phyloP scores from a whole-genome alignment of 2,888 invertebrate species.

The Andrena camellia region DNA sequence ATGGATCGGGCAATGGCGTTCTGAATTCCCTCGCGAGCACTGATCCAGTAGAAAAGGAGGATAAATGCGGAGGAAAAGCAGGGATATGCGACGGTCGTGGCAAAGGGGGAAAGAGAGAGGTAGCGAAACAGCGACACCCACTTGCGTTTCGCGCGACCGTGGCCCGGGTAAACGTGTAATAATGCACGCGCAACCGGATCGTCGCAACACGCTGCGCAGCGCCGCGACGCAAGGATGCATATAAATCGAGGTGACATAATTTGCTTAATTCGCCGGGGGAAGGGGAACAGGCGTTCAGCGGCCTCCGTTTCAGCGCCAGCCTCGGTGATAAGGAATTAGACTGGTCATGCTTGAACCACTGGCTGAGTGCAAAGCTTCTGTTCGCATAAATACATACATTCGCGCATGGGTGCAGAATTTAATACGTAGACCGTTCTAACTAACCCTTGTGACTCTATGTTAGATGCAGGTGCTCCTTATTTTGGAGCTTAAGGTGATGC shows the following conservation, averaged over 20 bases:
- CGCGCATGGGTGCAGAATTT: neutral
- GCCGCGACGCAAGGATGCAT: constrained; percentile 54
- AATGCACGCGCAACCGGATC: constrained; percentile 56
- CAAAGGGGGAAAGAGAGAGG: constrained; percentile 1
- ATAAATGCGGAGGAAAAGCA: constrained; percentile 40
- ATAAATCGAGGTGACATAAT: constrained; percentile 59
- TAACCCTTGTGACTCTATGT: too few species aligned
- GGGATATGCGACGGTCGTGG: constrained; percentile 29
- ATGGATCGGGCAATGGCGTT: constrained; percentile 65
- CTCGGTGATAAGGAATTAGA: constrained; percentile 36
- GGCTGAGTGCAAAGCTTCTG: constrained; percentile 1
- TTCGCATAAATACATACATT: neutral
- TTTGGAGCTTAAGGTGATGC: too few species aligned
- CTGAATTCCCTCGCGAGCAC: constrained; percentile 67
- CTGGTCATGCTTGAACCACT: constrained; percentile 26
- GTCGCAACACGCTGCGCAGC: constrained; percentile 24
- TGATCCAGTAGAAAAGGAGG: constrained; percentile 57
- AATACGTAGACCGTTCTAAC: too few species aligned
- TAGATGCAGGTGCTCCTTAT: too few species aligned
- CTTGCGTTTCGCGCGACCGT: constrained; percentile 59
- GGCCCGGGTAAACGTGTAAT: constrained; percentile 58
- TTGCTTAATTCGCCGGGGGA: constrained; percentile 51
- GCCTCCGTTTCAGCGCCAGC: constrained; percentile 19
- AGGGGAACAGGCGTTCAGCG: constrained; percentile 22
- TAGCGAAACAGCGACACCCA: constrained; percentile 53